phyloP scores from a whole-genome alignment of 2,797 vertebrate genomes.

The Muscicapa striata region DNA sequence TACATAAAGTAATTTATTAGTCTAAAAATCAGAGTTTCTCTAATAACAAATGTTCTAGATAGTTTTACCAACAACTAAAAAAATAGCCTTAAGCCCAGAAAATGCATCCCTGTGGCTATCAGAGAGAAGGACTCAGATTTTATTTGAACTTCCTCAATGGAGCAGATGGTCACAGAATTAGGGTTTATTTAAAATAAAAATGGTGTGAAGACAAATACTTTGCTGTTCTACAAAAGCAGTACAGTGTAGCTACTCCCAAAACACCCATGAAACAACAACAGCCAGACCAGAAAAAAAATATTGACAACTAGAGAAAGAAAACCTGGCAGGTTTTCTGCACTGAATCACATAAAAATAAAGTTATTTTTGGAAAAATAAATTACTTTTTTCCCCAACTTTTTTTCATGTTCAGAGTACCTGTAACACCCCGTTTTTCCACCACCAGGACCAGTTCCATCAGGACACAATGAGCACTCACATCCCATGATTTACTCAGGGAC shows the following conservation, averaged over 20 bases:
- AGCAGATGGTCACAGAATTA: background rate
- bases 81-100: background rate
- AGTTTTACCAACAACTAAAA: background rate
- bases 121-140: background rate
- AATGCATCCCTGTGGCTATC: background rate
- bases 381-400: accelerated
- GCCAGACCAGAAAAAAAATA: background rate
- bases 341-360: background rate
- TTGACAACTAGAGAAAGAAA: background rate
- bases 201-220: background rate
- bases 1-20: background rate
- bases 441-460: background rate
- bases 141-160: background rate
- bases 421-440: background rate
- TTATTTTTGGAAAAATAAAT: background rate
- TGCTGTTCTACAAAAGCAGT: background rate
- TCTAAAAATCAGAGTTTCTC: background rate
- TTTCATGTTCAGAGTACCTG: background rate
- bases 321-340: background rate
- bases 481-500: background rate
- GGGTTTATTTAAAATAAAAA: background rate
- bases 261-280: background rate
- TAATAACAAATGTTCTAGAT: background rate
- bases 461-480: background rate
- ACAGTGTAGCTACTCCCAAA: background rate